Conservation (phyloP, 1,140 invertebrate species). For the Rhagoletis pomonella region DNA sequence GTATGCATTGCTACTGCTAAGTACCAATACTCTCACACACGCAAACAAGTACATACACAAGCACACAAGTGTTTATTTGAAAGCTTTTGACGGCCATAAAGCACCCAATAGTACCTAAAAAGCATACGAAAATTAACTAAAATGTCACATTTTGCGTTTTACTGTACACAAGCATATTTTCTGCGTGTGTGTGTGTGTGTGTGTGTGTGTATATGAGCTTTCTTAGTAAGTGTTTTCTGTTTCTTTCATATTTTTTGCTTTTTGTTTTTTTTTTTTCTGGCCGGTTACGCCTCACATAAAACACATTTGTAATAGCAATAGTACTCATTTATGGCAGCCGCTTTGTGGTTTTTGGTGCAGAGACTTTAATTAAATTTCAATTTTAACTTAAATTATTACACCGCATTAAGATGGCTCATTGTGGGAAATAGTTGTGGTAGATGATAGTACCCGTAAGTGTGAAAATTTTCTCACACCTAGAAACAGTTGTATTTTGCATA, state of each 20-base stretch:
- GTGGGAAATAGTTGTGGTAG: neutral
- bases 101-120: neutral
- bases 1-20: neutral
- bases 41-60: neutral
- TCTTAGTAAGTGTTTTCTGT: neutral
- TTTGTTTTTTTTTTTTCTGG: neutral
- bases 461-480: neutral
- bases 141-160: neutral
- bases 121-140: conserved; percentile 15
- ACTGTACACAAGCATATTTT: neutral
- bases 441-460: neutral
- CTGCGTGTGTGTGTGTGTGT: neutral
- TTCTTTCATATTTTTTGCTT: neutral
- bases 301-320: neutral
- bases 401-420: neutral
- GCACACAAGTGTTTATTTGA: neutral
- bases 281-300: conserved; percentile 17
- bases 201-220: neutral
- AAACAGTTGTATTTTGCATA: neutral
- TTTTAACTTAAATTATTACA: conserved; percentile 38
- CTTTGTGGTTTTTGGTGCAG: conserved; percentile 24
- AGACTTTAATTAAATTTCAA: conserved; percentile 38
- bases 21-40: neutral
- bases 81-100: conserved; percentile 37
- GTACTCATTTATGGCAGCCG: conserved; percentile 21